Evolutionary conservation across 1,140 invertebrate genomes (phyloP).

Genomic region (Pseudomyrmex gracilis): DNA sequence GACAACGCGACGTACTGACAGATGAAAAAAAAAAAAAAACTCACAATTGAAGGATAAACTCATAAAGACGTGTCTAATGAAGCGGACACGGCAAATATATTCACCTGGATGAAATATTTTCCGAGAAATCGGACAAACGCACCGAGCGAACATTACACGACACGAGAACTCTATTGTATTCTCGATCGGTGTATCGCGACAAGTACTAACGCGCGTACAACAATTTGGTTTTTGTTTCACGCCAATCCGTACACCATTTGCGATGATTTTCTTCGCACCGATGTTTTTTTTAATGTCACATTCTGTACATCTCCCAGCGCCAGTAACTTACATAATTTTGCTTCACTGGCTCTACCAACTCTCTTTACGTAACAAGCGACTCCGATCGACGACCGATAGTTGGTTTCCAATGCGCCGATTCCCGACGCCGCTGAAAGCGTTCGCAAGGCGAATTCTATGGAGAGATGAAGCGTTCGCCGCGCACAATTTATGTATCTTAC

Average conservation of each 20-base stretch:
- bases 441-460: no score
- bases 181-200: no score
- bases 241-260: conserved; percentile 12
- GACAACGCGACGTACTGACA: no score
- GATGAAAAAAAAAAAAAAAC: no score
- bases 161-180: not conserved
- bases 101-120: no score
- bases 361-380: conserved; percentile 42
- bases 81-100: no score
- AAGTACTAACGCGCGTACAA: not conserved
- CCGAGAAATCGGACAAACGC: no score
- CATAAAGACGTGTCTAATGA: no score
- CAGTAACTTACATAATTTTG: conserved; percentile 44
- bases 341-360: not conserved
- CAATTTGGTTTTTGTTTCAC: conserved; percentile 9
- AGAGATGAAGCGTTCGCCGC: no score
- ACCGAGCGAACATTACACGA: not conserved
- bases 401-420: not conserved
- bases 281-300: conserved; percentile 35
- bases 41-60: no score
- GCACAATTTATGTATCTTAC: no score
- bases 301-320: not conserved
- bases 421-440: no score
- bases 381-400: conserved; percentile 53
- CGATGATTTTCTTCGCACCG: not conserved